A percentile compares a stretch with the other conserved stretches of the same genome.
Conservation (phyloP, 2,113 vertebrate genomes). For the Dicaeum eximium region DNA sequence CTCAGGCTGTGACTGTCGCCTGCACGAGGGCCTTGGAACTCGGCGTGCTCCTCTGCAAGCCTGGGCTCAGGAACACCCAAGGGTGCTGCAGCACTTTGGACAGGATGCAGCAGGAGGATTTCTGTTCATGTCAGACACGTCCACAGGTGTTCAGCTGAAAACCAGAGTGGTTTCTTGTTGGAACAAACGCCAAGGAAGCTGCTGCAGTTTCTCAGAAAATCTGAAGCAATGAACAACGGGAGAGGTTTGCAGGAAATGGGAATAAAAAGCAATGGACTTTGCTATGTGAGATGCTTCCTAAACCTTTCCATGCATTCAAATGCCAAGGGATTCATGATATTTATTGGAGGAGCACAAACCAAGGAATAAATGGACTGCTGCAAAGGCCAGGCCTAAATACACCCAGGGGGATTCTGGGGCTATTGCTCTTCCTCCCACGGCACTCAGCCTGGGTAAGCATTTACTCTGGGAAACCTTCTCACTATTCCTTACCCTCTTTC, state of each 20-base stretch:
- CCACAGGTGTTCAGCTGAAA: background rate
- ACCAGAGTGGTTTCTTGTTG: background rate
- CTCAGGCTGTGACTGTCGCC: background rate
- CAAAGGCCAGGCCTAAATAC: background rate
- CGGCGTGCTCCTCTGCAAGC: fast-evolving
- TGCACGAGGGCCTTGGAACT: background rate
- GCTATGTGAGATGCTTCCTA: background rate
- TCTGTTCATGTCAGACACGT: background rate
- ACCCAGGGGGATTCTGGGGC: background rate
- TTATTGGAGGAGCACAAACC: background rate
- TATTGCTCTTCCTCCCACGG: background rate
- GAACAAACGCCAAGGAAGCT: background rate
- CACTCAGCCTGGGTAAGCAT: background rate
- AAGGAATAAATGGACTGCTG: background rate
- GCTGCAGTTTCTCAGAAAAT: background rate
- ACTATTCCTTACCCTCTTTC: background rate
- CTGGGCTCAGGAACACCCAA: background rate
- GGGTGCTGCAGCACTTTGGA: background rate
- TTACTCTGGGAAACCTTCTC: background rate
- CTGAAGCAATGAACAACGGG: background rate
- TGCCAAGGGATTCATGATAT: background rate
- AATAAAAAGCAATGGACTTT: background rate
- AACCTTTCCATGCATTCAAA: background rate
- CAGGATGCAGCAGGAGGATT: background rate
- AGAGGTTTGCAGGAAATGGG: background rate